Evolutionary conservation across 2,888 invertebrate species (phyloP).

Genomic region (Xiphydria camelus): DNA sequence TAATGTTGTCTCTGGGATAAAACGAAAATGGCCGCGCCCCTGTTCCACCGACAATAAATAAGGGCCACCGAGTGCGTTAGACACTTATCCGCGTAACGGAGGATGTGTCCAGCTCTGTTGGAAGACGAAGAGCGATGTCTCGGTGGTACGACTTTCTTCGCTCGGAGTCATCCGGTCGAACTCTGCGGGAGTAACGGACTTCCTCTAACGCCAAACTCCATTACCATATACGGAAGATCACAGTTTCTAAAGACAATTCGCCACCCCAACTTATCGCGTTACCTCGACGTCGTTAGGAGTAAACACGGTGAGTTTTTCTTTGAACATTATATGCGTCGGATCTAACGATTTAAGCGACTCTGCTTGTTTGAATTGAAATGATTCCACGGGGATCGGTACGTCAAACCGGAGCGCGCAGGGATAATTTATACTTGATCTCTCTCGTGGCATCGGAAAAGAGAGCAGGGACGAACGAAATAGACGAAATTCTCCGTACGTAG

Average conservation of each 20-base stretch:
- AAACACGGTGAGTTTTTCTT: slow-evolving; percentile 97
- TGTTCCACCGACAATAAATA: no score
- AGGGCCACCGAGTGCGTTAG: no score
- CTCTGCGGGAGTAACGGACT: slow-evolving; percentile 94
- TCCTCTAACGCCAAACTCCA: slow-evolving; percentile 94
- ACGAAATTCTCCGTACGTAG: neutral
- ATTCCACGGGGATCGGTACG: no score
- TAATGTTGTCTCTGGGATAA: no score
- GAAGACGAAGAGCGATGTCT: slow-evolving; percentile 64
- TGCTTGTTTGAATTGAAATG: no score
- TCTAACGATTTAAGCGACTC: no score
- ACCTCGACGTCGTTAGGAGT: slow-evolving; percentile 88
- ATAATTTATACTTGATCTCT: no score
- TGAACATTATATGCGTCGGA: no score
- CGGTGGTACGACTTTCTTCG: slow-evolving; percentile 91
- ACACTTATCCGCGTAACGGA: slow-evolving; percentile 7
- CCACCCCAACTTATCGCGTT: slow-evolving; percentile 83
- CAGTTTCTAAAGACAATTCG: slow-evolving; percentile 78
- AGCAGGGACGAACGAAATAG: neutral
- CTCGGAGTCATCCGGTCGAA: slow-evolving; percentile 85
- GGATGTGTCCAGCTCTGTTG: slow-evolving; percentile 54
- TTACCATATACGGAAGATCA: slow-evolving; percentile 88
- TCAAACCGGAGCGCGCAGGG: no score
- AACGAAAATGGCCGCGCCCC: no score
- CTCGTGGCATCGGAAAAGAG: no score